Evolutionary conservation across 1,140 invertebrate species (phyloP), one percentile per base, ranked within the genome.

Genomic region (Wasmannia auropunctata): DNA sequence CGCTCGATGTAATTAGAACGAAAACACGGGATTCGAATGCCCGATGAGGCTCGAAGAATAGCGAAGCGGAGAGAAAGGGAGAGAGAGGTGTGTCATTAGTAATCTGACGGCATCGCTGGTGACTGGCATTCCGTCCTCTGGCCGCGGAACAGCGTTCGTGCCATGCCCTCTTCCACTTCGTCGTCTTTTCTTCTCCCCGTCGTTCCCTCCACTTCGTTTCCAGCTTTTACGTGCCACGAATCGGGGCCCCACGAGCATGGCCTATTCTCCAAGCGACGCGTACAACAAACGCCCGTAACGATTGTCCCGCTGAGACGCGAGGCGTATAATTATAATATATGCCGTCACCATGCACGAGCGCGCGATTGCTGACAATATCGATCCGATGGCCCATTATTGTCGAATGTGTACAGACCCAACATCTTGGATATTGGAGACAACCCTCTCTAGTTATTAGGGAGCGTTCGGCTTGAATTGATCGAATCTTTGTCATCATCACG

Each of bases 1-100:
- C 56, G 83, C 1, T 31, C 49, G 60, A 54, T 37, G 87, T 80
- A 90, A 91, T 91, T 91, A 86, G 89, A 86, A 91, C 62, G 84
- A 88, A 80, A 85, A 75, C 74, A 31, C 70, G 76, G 11, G 58
- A 83, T 79, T 91, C 58, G 89, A 90, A 91, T 91, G 81, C 83
- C 54, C 63, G 54, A 74, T 54, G 72, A 77, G 19, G 60, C 37
- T 43, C 51, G 86, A 80, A 54, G 31, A 54, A 51, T 11, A n/a
- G 62, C 63, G 67, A 43, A 49, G 75, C 40, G 40, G 14, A 60
- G 34, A 46, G 56, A 43, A 34, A 76, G 28, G 40, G 37, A 51
- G 19, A 22, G 7, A 28, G 69, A 40, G 56, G 49, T n/a, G 81
- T 40, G 43, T 90, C 89, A 86, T 91, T 90, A 88, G 89, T 86